Evolutionary conservation across 2,797 vertebrate genomes (phyloP).

Genomic region (Melanotaenia trifasciata): DNA sequence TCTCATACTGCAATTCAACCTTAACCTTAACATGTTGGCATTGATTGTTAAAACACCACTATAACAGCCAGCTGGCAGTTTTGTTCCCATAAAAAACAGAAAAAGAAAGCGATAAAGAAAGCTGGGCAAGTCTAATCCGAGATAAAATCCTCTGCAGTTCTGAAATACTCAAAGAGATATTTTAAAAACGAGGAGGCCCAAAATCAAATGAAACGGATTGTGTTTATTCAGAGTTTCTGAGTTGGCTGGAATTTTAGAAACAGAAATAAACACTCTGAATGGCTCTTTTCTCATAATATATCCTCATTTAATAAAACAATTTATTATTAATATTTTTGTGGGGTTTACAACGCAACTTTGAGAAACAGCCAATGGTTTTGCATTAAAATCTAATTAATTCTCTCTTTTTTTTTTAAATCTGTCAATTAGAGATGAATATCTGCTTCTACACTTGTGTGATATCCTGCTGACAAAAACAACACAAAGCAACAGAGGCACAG

Average conservation of each 20-base stretch:
- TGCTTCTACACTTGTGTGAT: constrained; percentile 21
- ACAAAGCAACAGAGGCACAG: constrained; percentile 55
- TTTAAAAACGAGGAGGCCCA: not conserved
- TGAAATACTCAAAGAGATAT: not conserved
- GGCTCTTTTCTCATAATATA: not conserved
- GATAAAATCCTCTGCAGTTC: not conserved
- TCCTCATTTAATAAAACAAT: not conserved
- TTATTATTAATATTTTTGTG: not conserved
- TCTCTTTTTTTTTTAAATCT: not conserved
- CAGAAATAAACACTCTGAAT: not conserved
- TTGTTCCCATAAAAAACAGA: not conserved
- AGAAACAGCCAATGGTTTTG: not conserved
- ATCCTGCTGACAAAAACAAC: constrained; percentile 25
- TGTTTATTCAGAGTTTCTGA: not conserved
- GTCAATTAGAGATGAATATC: constrained; percentile 24
- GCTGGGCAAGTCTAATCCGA: not conserved
- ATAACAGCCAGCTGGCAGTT: too few relatives aligned
- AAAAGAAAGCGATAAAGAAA: not conserved
- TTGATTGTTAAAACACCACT: not conserved
- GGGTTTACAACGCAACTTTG: not conserved
- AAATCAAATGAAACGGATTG: too few relatives aligned
- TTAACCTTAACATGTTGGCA: not conserved
- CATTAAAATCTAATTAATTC: not conserved
- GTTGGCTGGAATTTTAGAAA: not conserved
- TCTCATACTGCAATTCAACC: not conserved